A percentile compares a stretch with the other conserved stretches of the same genome.
Conservation (phyloP, 2,797 vertebrate genomes). For the Syngnathus rostellatus region DNA sequence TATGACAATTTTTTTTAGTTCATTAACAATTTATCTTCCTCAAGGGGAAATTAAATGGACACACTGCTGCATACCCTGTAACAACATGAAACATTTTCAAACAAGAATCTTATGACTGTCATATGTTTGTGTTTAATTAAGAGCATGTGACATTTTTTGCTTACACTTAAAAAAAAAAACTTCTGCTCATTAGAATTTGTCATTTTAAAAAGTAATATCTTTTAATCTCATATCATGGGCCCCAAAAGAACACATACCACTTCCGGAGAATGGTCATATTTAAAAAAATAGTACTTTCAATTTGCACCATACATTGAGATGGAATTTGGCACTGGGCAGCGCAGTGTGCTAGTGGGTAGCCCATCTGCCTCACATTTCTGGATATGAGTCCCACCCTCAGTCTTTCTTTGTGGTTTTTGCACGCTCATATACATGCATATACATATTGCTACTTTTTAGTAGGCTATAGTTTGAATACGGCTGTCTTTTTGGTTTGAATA, state of each 20-base stretch:
- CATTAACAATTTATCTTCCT: no score
- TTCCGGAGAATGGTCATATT: not conserved
- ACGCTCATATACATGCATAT: not conserved
- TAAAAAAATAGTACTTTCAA: not conserved
- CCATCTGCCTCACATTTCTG: conserved; percentile 4
- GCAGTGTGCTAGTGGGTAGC: not conserved
- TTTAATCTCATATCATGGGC: not conserved
- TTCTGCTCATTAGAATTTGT: no score
- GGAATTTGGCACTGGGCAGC: conserved; percentile 13
- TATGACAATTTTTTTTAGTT: no score
- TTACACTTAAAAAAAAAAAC: not conserved
- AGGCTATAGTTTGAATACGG: not conserved
- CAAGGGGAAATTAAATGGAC: no score
- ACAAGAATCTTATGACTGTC: not conserved
- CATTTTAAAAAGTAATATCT: not conserved
- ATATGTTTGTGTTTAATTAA: not conserved
- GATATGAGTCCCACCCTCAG: not conserved
- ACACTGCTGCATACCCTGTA: no score
- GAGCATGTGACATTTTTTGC: not conserved
- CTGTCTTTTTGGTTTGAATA: not conserved
- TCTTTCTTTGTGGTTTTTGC: not conserved
- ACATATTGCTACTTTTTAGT: not conserved
- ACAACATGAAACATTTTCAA: no score
- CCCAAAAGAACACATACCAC: no score
- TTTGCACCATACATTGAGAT: no score